Evolutionary conservation across 2,888 invertebrate genomes (phyloP), one percentile per base, ranked within the genome.

Genomic region (Microctonus brassicae): DNA sequence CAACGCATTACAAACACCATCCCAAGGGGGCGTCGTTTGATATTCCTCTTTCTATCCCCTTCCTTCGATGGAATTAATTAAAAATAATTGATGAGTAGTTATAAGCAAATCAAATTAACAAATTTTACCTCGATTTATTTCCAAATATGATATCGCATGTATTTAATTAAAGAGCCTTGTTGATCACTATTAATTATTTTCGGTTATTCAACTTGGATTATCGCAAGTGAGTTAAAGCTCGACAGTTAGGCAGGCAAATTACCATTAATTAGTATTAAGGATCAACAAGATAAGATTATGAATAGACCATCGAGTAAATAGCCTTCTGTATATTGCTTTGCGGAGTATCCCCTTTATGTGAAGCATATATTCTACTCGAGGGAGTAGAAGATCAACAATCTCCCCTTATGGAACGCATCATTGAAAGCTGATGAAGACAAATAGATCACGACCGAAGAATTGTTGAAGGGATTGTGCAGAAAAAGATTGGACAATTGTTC

Each of bases 221-320:
- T 33, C 24, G 24, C 10, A 10, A 17, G 58, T 33, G 64, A 33
- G 34, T 55, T 22, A 34, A 29, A 34, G 67, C 60, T 33, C 22
- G 22, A 22, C 55, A 22, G 2, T 24, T 2, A 47, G 39, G 55
- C 60, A 60, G 62, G 70, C 67, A 57, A 73, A 75, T 76, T 73
- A 76, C 71, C 75, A 73, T 72, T 70, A 76, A 76, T 75, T 76
- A 75, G 70, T 73, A 75, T 76, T 69, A 36, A 11, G 61, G 63
- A 47, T 69, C 73, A 73, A 73, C 72, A 62, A 72, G 72, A 74
- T 69, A 66, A 70, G 70, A 62, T 73, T 68, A 47, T n/a, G n/a
- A 47, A 72, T 22, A 67, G 72, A 52, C 72, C 58, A 76, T 72
- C 62, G 26, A 2, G 13, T n/a, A 9, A 11, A 55, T 24, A 26